Conservation (phyloP, 2,888 invertebrate species). For the Rhagophthalmus giganteus region DNA sequence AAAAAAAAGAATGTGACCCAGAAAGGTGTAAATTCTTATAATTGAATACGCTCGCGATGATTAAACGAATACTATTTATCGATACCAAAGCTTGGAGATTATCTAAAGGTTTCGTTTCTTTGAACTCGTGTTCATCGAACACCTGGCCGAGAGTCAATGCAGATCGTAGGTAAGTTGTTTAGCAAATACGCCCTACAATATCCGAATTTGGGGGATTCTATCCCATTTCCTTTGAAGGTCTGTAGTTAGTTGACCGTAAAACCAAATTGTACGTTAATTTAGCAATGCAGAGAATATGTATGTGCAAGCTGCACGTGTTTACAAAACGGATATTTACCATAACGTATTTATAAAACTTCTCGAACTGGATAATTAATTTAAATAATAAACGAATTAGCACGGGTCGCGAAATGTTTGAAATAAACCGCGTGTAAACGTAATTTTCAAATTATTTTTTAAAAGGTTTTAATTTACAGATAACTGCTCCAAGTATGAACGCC, state of each 20-base stretch:
- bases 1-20: too few relatives aligned
- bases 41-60: too few relatives aligned
- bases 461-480: constrained; percentile 10
- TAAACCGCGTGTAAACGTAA: not conserved
- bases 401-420: not conserved
- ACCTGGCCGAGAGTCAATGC: constrained; percentile 38
- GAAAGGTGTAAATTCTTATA: too few relatives aligned
- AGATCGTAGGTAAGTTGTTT: constrained; percentile 36
- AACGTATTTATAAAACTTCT: constrained; percentile 4
- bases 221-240: constrained; percentile 38
- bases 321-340: constrained; percentile 2
- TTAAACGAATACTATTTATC: too few relatives aligned
- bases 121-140: constrained; percentile 34
- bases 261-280: constrained; percentile 39
- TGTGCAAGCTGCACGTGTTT: constrained; percentile 36
- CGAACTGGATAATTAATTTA: not conserved
- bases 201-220: constrained; percentile 34
- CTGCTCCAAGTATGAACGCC: constrained; percentile 9
- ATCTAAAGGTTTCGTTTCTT: too few relatives aligned
- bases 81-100: too few relatives aligned
- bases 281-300: constrained; percentile 36
- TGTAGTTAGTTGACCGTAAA: constrained; percentile 36
- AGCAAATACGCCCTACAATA: constrained; percentile 38
- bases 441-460: constrained; percentile 4
- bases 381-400: not conserved